Evolutionary conservation across 37 sponge, comb jelly and placozoan species (phyloP).

Genomic region (Aphrocallistes beatrix): DNA sequence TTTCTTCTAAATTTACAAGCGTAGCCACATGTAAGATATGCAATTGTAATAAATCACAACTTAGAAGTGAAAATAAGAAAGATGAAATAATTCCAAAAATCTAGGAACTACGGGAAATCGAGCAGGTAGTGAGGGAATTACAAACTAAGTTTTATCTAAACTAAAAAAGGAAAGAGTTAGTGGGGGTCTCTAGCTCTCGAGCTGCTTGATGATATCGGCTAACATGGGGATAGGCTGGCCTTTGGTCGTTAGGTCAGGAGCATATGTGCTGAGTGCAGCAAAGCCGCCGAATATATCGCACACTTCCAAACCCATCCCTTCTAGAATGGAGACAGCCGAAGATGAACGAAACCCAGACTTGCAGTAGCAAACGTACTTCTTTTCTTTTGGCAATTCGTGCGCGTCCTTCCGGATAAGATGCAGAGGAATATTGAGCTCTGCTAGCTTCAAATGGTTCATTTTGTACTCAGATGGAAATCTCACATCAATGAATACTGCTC

Average conservation of each 20-base stretch:
- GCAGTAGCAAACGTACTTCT: slow-evolving; percentile 48
- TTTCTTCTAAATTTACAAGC: too few relatives aligned
- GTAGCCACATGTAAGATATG: too few relatives aligned
- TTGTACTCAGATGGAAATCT: slow-evolving; percentile 36
- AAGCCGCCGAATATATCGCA: slow-evolving; percentile 54
- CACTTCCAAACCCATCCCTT: slow-evolving; percentile 31
- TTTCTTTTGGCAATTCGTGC: slow-evolving; percentile 25
- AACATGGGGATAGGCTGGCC: slow-evolving; percentile 24
- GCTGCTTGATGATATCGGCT: neutral
- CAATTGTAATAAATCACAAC: too few relatives aligned
- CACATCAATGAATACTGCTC: slow-evolving; percentile 44
- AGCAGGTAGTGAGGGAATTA: too few relatives aligned
- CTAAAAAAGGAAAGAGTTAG: too few relatives aligned
- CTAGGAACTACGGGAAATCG: too few relatives aligned
- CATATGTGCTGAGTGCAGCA: slow-evolving; percentile 46
- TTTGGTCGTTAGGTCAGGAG: slow-evolving; percentile 41
- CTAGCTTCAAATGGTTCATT: slow-evolving; percentile 33
- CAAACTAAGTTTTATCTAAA: too few relatives aligned
- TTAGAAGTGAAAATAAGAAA: too few relatives aligned
- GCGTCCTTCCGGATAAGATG: slow-evolving; percentile 14
- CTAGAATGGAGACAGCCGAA: slow-evolving; percentile 54
- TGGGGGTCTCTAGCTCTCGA: neutral
- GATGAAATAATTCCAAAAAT: too few relatives aligned
- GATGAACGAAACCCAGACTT: slow-evolving; percentile 58
- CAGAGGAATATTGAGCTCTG: slow-evolving; percentile 43